phyloP scores from a whole-genome alignment of 2,888 invertebrate genomes.

The Agrypnus murinus region DNA sequence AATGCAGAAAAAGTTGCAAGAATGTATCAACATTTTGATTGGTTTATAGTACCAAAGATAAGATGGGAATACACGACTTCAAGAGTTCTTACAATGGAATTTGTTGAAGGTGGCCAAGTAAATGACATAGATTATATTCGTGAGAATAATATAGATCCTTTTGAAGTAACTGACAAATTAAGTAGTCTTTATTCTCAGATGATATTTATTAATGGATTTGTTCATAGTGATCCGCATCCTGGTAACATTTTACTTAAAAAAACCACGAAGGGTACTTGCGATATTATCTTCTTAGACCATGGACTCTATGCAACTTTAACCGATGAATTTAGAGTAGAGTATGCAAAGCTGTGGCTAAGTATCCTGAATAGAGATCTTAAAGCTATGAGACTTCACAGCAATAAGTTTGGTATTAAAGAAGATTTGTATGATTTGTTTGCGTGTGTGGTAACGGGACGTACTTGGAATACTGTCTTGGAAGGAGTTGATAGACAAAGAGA shows the following conservation, averaged over 20 bases:
- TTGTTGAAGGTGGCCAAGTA: constrained; percentile 93
- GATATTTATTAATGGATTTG: constrained; percentile 96
- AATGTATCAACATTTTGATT: constrained; percentile 80
- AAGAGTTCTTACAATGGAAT: constrained; percentile 97
- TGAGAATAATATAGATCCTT: constrained; percentile 81
- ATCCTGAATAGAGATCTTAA: constrained; percentile 88
- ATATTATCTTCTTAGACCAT: constrained; percentile 94
- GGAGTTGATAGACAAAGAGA: constrained; percentile 80
- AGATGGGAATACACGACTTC: constrained; percentile 87
- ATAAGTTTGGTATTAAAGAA: constrained; percentile 87
- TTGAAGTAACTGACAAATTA: constrained; percentile 88
- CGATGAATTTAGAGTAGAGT: constrained; percentile 90
- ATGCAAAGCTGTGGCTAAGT: constrained; percentile 95
- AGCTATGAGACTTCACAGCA: constrained; percentile 86
- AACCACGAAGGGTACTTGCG: constrained; percentile 72
- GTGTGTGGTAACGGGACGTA: constrained; percentile 96
- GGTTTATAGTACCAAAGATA: constrained; percentile 82
- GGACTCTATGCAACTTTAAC: constrained; percentile 93
- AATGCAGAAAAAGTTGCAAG: constrained; percentile 90
- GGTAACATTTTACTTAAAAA: constrained; percentile 91
- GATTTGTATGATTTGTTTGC: constrained; percentile 92
- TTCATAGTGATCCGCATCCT: constrained; percentile 99
- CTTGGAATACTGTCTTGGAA: constrained; percentile 91
- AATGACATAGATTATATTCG: constrained; percentile 91
- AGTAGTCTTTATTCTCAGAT: constrained; percentile 95